Evolutionary conservation across 2,888 invertebrate genomes (phyloP), one percentile per base, ranked within the genome.

Genomic region (Phasia obesa): DNA sequence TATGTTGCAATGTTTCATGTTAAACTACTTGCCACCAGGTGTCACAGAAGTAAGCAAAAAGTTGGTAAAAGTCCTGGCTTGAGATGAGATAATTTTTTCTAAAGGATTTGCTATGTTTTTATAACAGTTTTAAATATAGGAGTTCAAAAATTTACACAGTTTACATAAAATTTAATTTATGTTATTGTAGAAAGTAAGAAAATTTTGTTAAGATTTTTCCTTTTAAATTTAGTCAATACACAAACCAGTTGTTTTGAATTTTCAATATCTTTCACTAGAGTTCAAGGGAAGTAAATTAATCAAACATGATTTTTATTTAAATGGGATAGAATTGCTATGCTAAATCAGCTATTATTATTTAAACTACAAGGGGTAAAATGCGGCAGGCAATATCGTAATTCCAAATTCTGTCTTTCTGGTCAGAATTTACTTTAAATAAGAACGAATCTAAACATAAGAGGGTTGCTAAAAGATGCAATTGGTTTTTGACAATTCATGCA

Each of bases 41-140:
- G 69, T 17, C 17, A 3, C 21, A 0, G 11, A 0, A 19, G n/a
- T 2, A 25, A 17, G 19, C 7, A 4, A n/a, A 13, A 17, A 44
- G 0, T 4, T 15, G 77, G 77, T 77, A 44, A n/a, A 4, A 21
- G 25, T 77, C 62, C 62, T 70, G 62, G 19, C 25, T 77, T 27
- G 19, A 0, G 19, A 2, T 53, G 2, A 9, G 21, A 59, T 49
- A 21, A 42, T 59, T 60, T 76, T 11, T 0, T 0, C 31, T 69
- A 0, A 19, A 69, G 9, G 35, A 44, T 19, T 35, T 53, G 25
- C 44, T 25, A 69, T 69, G 60, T 51, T 76, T 76, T 60, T 70
- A 70, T 77, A 77, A 77, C 60, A 69, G 35, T 60, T 21, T 17
- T 44, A 44, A 17, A 11, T 0, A 15, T n/a, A 4, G 38, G 6